Evolutionary conservation across 2,797 vertebrate species (phyloP).

Genomic region (Apogon talboti): DNA sequence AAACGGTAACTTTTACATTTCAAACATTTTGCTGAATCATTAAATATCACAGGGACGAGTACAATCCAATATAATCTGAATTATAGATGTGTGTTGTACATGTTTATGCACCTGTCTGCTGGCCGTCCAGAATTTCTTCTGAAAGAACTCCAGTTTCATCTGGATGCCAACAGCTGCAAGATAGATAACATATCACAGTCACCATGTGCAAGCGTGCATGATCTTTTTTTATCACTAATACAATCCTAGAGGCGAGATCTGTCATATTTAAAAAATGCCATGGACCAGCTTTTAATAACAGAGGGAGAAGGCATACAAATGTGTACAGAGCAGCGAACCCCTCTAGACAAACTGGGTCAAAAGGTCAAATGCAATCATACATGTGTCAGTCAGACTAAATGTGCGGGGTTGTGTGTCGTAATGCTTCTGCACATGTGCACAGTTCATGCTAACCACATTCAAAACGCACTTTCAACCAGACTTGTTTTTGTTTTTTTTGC

Average conservation of each 20-base stretch:
- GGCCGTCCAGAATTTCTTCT: slow-evolving; percentile 98
- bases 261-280: slow-evolving; percentile 1
- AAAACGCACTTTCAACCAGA: slow-evolving; percentile 49
- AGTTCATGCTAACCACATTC: slow-evolving; percentile 39
- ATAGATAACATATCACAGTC: slow-evolving; percentile 46
- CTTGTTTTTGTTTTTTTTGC: slow-evolving; percentile 45
- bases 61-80: too few species aligned
- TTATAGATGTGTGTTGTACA: slow-evolving; percentile 5
- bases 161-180: slow-evolving; percentile 96
- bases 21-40: neutral
- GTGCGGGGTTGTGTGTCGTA: slow-evolving; percentile 10
- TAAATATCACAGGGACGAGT: neutral
- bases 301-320: slow-evolving; percentile 4
- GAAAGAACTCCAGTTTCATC: slow-evolving; percentile 99
- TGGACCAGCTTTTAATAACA: slow-evolving; percentile 28
- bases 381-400: slow-evolving; percentile 17
- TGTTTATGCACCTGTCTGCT: slow-evolving; percentile 91
- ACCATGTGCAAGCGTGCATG: neutral
- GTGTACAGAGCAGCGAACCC: neutral
- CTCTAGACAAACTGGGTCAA: slow-evolving; percentile 25
- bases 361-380: slow-evolving; percentile 10
- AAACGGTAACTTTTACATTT: slow-evolving; percentile 7
- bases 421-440: slow-evolving; percentile 26
- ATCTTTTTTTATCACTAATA: slow-evolving; percentile 19
- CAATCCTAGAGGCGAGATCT: slow-evolving; percentile 10